Base-by-base conservation (phyloP, 2,797 vertebrate genomes). In the Periparus ater region DNA sequence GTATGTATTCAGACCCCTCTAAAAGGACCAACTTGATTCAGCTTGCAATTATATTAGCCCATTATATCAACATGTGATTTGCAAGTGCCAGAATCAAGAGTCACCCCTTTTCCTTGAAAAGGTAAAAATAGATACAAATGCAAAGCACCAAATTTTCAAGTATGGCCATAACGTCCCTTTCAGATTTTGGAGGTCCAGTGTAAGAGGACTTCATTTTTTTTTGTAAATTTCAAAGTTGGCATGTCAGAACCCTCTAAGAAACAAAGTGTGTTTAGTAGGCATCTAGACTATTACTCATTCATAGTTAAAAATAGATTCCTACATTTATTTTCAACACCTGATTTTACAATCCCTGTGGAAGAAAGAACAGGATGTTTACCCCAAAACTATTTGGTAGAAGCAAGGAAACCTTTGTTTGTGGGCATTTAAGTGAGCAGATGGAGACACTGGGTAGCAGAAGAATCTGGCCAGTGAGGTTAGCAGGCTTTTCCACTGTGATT, bases 401-500 rank as follows among this genome's bases (percentile, higher is more conserved):
- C 38, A 42, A 91, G 76, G 47, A 91, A 84, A 58, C 17, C 11
- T 80, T 78, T 91, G 45, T 76, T 67, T 93, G 47, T 75, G 34
- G 34, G 34, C 74, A 88, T 54, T 80, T 75, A 53, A 91, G 53
- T 57, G 73, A 88, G 70, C 89, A 89, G 78, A 72, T 9, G 32
- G 34, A 53, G 53, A 83, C 62, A 34, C 48, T 65, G 58, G 65
- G 87, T 36, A 65, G 29, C 3, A 0, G 10, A 63, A 62, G 54
- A 92, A 54, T 61, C 60, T 75, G 57, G 36, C 54, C 78, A 51
- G 54, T 40, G 40, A 74, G 53, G 30, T 87, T 89, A 85, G 40
- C 65, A 75, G 60, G 8, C 44, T 94, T 94, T 95, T 91, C 79
- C 71, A 53, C 54, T 93, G 54, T 95, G 84, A 95, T 85, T 93